phyloP scores from a whole-genome alignment of 2,113 vertebrate species.

The Halcyon senegalensis region DNA sequence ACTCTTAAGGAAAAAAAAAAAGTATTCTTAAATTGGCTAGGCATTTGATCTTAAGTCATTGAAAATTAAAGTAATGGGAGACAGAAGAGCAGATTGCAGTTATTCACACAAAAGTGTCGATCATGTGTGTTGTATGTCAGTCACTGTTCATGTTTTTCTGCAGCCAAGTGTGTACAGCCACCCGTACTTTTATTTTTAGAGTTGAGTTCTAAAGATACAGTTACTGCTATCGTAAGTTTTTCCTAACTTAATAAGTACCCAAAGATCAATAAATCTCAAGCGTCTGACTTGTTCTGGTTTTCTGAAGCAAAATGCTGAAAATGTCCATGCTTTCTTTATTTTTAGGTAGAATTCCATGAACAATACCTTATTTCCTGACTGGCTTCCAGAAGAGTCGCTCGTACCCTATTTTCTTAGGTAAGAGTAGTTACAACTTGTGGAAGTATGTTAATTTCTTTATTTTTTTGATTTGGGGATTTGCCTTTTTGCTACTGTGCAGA shows the following conservation, averaged over 20 bases:
- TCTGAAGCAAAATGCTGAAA: slow-evolving; percentile 53
- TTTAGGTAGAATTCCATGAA: slow-evolving; percentile 69
- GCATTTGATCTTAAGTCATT: not conserved
- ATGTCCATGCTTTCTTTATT: not conserved
- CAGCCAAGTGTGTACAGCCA: slow-evolving; percentile 36
- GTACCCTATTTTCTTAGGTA: slow-evolving; percentile 69
- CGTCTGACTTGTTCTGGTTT: not conserved
- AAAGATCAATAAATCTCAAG: not conserved
- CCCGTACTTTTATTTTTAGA: slow-evolving; percentile 54
- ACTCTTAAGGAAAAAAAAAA: not conserved
- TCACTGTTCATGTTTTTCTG: slow-evolving; percentile 1
- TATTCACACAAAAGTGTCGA: not conserved
- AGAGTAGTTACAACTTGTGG: slow-evolving; percentile 36
- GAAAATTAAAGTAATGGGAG: not conserved
- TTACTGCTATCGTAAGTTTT: slow-evolving; percentile 3
- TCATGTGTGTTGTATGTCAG: not conserved
- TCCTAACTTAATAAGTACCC: not conserved
- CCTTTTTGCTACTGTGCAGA: not conserved
- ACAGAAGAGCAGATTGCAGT: not conserved
- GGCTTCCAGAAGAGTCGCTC: slow-evolving; percentile 37
- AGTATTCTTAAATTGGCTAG: not conserved
- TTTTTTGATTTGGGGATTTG: not conserved
- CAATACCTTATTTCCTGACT: slow-evolving; percentile 46
- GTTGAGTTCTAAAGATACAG: not conserved
- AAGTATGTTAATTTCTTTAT: not conserved